phyloP scores from a whole-genome alignment of 2,888 invertebrate species.

The Synergus itoensis region DNA sequence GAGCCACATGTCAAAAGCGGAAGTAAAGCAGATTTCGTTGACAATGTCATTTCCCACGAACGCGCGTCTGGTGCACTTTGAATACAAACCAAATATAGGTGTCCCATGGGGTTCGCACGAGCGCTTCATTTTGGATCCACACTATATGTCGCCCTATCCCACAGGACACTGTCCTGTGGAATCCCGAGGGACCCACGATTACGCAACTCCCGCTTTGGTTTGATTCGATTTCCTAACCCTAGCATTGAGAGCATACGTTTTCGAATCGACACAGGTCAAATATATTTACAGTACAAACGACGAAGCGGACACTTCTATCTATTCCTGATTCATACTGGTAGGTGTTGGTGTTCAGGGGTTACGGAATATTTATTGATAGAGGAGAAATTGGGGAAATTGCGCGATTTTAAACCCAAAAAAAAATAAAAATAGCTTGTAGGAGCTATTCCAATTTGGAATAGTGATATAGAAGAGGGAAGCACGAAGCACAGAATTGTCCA shows the following conservation, averaged over 20 bases:
- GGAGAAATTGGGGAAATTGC: background rate
- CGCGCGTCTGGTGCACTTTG: constrained; percentile 65
- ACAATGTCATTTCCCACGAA: constrained; percentile 64
- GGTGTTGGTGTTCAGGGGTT: background rate
- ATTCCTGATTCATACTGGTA: constrained; percentile 10
- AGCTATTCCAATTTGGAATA: background rate
- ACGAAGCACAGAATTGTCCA: background rate
- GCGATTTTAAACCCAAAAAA: background rate
- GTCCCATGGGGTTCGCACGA: constrained; percentile 55
- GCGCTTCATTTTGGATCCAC: constrained; percentile 47
- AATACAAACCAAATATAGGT: constrained; percentile 66
- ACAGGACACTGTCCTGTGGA: constrained; percentile 47
- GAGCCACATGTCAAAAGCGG: constrained; percentile 31
- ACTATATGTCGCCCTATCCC: constrained; percentile 6
- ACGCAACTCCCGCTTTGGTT: constrained; percentile 70
- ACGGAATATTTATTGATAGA: background rate
- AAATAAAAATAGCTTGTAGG: background rate
- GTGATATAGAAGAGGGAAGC: background rate
- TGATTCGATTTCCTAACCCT: constrained; percentile 63
- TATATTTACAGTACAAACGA: constrained; percentile 48
- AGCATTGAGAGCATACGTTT: constrained; percentile 21
- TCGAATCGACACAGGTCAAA: constrained; percentile 45
- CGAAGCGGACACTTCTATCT: constrained; percentile 49
- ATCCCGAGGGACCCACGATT: constrained; percentile 60
- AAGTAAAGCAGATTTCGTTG: constrained; percentile 36